Conservation (phyloP, 2,113 vertebrate species). For the Zosterops hypoxanthus region DNA sequence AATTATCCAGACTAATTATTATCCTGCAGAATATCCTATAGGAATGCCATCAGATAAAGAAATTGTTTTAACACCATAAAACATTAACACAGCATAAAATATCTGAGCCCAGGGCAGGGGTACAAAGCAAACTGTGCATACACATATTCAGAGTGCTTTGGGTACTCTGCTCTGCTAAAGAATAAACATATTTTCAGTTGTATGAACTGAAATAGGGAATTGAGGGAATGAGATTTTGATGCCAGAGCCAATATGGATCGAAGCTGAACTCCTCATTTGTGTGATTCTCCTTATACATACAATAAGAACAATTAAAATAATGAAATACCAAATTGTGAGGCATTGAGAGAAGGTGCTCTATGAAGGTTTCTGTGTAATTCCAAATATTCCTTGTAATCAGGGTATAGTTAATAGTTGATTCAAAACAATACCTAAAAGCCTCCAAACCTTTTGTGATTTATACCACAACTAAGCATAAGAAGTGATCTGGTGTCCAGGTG, state of each 20-base stretch:
- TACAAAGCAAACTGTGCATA: background rate
- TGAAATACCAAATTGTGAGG: background rate
- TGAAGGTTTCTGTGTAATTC: background rate
- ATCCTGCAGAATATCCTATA: background rate
- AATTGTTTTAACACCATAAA: background rate
- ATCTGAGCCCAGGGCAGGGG: background rate
- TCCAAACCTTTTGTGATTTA: background rate
- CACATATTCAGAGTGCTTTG: background rate
- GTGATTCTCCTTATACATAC: background rate
- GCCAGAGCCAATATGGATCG: background rate
- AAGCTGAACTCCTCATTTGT: background rate
- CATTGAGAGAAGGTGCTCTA: background rate
- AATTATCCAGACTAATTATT: background rate
- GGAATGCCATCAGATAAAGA: background rate
- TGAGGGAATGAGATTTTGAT: background rate
- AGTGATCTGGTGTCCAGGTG: background rate
- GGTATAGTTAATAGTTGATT: accelerated
- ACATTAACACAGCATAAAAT: background rate
- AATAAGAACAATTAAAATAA: background rate
- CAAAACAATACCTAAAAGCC: background rate
- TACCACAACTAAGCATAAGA: background rate
- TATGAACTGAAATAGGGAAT: background rate
- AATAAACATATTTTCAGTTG: background rate
- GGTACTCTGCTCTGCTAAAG: background rate
- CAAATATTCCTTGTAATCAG: background rate